phyloP scores from a whole-genome alignment of 2,113 vertebrate species.

The Merops nubicus region DNA sequence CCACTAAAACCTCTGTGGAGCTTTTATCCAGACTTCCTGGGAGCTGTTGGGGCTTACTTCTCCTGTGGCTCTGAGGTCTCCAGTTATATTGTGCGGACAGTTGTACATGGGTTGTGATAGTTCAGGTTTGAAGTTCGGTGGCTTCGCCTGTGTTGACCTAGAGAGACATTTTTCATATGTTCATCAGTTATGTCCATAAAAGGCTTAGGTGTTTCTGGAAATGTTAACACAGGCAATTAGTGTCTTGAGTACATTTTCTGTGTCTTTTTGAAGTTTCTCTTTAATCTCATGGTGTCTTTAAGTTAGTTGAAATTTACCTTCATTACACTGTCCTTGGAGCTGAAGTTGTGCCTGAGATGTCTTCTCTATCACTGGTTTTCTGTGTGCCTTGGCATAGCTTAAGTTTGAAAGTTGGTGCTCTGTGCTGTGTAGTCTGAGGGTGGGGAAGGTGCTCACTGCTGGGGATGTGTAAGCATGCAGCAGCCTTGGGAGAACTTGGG shows the following conservation, averaged over 20 bases:
- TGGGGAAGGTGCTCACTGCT: accelerated
- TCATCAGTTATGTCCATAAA: neutral
- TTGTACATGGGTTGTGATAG: neutral
- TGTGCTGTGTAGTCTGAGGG: neutral
- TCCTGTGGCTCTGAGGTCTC: neutral
- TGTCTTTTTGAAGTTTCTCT: neutral
- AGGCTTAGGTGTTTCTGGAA: neutral
- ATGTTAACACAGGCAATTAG: neutral
- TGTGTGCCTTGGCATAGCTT: neutral
- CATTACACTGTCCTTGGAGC: neutral
- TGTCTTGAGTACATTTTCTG: neutral
- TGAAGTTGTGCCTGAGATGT: neutral
- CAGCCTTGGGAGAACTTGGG: neutral
- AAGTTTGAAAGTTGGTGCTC: neutral
- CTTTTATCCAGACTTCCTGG: neutral
- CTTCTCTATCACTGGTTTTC: neutral
- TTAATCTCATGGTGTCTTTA: neutral
- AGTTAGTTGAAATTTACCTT: neutral
- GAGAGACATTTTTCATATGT: neutral
- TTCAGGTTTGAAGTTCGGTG: neutral
- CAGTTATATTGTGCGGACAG: neutral
- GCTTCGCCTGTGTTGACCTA: neutral
- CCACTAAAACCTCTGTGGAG: neutral
- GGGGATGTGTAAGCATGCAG: neutral
- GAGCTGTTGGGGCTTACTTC: neutral